Base-by-base conservation (phyloP, 2,797 vertebrate species). In the Sebastes flavidus region DNA sequence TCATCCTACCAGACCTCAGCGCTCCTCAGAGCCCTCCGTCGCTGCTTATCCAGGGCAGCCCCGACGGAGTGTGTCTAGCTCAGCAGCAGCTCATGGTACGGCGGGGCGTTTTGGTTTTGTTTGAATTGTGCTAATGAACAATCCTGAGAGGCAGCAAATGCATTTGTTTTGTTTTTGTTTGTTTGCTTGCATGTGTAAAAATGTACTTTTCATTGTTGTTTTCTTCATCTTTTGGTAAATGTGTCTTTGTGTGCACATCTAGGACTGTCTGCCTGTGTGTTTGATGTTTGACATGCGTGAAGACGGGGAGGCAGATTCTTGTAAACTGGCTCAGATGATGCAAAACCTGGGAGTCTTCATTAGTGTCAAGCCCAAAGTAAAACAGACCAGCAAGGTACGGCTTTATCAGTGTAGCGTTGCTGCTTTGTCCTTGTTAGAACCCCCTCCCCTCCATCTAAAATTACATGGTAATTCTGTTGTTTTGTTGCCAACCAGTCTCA, bases 211-310 rank as follows among this genome's bases (percentile, higher is more conserved):
- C 24, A 22, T 27, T 20, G 1, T 56, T 62, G 22, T 25, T 59
- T 67, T 65, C 38, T 14, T 55, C n/a, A 16, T 42, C 46, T 67
- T 66, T 69, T 84, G 13, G 29, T 77, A 30, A 52, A 30, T 61
- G 13, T 25, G 13, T 68, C 56, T 36, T 16, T 75, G 25, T 84
- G 12, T 81, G 34, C 32, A 29, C 55, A 8, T 89, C n/a, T 10
- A 94, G 96, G 96, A 97, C 88, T 96, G 95, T 75, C 88, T 97
- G 79, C 96, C 96, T 1, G 93, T 96, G 80, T 96, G 96, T 87
- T 91, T 96, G 91, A 96, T 96, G 96, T 97, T 97, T 84, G 96
- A 97, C 92, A 94, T 96, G 93, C 94, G 94, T 68, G 95, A 96
- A 81, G 94, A 96, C 5, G 94, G 92, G 1, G 95, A 95, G 58